Evolutionary conservation across 30 jellyfish, hydroid and myxozoan genomes (phyloP).

Genomic region (Cassiopea andromeda): DNA sequence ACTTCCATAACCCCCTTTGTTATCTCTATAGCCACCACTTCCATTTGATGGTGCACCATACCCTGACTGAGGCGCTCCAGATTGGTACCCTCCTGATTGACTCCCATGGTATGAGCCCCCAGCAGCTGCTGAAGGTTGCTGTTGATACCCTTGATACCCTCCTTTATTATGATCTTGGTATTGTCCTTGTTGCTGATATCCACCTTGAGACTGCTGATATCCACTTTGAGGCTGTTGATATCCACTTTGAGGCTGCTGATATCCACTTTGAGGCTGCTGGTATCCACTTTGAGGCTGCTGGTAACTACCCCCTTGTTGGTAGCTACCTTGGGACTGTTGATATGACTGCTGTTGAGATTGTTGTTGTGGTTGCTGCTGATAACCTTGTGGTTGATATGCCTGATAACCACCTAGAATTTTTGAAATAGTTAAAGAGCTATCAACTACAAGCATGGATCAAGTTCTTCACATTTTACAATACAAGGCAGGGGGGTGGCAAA

Average conservation of each 20-base stretch:
- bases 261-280: constrained; percentile 39
- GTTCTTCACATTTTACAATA: too few relatives aligned
- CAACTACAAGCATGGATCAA: too few relatives aligned
- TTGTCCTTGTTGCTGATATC: constrained; percentile 40
- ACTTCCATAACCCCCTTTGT: constrained; percentile 50
- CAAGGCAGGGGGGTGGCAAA: too few relatives aligned
- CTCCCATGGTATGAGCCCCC: background rate
- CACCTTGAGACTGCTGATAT: constrained; percentile 29
- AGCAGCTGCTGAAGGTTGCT: constrained; percentile 25
- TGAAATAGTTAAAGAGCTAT: too few relatives aligned
- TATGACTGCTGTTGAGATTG: constrained; percentile 33
- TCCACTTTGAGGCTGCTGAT: constrained; percentile 24
- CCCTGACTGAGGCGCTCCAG: constrained; percentile 32
- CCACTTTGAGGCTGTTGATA: constrained; percentile 32
- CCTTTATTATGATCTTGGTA: constrained; percentile 51
- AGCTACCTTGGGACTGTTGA: constrained; percentile 22
- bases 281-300: constrained; percentile 17
- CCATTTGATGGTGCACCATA: constrained; percentile 44
- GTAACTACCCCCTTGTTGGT: background rate
- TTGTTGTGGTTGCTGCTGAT: constrained; percentile 42
- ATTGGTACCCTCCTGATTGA: constrained; percentile 20
- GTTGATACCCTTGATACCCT: constrained; percentile 52
- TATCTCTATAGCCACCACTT: constrained; percentile 41
- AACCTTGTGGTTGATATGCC: constrained; percentile 30
- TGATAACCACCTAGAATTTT: constrained; percentile 46